These are phyloP conservation scores for Ennomos quercinarius DNA, from an alignment of 2,888 invertebrate genomes.

Conservation along the genomic window DNA sequence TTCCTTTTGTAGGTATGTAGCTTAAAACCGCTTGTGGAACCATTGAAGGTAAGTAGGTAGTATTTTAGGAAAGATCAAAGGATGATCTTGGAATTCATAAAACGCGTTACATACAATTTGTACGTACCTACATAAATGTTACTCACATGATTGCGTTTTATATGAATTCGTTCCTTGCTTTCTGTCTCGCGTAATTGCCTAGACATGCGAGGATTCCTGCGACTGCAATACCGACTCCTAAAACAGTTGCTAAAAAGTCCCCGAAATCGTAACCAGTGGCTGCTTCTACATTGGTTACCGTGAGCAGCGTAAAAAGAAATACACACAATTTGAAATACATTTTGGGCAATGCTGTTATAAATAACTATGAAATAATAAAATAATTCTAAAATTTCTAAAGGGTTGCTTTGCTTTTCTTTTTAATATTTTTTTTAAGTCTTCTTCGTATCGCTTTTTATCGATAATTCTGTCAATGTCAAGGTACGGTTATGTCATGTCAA, in stretches of 20 bases:
- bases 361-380: too few species aligned
- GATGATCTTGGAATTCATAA: not conserved
- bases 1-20: not conserved
- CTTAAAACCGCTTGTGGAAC: slow-evolving; percentile 9
- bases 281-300: slow-evolving; percentile 77
- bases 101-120: too few species aligned
- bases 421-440: slow-evolving; percentile 6
- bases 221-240: slow-evolving; percentile 86
- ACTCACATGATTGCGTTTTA: slow-evolving; percentile 59
- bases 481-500: too few species aligned
- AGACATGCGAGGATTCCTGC: slow-evolving; percentile 88
- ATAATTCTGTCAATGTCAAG: too few species aligned
- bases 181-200: slow-evolving; percentile 88
- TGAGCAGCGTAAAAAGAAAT: slow-evolving; percentile 65
- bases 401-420: not conserved
- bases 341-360: slow-evolving; percentile 29
- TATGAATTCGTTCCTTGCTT: slow-evolving; percentile 82
- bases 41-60: not conserved
- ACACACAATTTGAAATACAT: slow-evolving; percentile 73
- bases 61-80: not conserved
- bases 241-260: slow-evolving; percentile 87
- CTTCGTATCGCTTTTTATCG: too few species aligned
- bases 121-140: slow-evolving; percentile 13
- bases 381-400: too few species aligned
- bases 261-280: slow-evolving; percentile 87